A percentile compares a stretch with the other conserved stretches of the same genome.
Conservation (phyloP, 2,797 vertebrate species). For the Gallinago nigripennis region DNA sequence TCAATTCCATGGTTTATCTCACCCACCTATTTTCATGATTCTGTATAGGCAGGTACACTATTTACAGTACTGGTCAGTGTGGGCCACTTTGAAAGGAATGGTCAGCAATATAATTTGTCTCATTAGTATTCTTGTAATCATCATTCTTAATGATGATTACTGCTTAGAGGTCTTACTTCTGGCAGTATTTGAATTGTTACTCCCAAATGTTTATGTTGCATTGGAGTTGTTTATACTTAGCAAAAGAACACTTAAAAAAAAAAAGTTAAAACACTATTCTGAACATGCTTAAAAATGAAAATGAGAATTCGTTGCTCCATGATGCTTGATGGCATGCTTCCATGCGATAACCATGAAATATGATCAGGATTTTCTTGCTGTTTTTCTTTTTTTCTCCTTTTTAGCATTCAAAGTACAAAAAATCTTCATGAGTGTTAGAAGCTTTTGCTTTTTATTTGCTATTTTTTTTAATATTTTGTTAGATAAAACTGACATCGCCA, state of each 20-base stretch:
- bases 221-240: background rate
- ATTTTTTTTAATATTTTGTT: background rate
- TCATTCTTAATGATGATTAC: background rate
- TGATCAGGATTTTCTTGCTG: background rate
- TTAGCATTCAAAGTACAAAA: background rate
- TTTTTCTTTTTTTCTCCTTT: background rate
- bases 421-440: background rate
- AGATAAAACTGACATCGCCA: background rate
- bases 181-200: background rate
- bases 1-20: fast-evolving
- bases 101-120: background rate
- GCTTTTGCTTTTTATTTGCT: background rate
- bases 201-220: background rate
- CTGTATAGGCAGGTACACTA: fast-evolving
- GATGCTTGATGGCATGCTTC: background rate
- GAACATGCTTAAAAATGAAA: background rate
- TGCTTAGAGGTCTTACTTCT: background rate
- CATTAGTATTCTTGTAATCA: background rate
- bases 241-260: background rate
- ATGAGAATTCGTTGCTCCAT: background rate
- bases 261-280: background rate
- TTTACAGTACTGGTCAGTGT: fast-evolving
- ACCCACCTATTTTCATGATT: background rate
- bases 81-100: background rate
- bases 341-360: background rate